These are phyloP conservation scores for Zoanthus sansibaricus DNA, from an alignment of 92 coral and sea anemone species.

Conservation along the genomic window DNA sequence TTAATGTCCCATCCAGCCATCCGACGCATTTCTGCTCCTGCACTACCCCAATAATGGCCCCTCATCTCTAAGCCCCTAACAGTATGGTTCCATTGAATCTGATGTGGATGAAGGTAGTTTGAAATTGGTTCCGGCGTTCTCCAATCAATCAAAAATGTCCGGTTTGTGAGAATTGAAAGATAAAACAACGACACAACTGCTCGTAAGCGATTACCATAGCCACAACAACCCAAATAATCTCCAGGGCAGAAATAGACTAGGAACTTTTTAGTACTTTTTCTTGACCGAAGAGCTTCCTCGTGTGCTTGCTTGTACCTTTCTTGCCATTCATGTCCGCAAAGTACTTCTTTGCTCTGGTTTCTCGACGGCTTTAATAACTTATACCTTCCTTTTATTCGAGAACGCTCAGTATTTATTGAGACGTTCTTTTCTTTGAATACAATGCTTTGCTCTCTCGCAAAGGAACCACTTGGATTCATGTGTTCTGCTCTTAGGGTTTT, in stretches of 20 bases:
- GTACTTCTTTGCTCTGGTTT: neutral
- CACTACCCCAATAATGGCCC: constrained; percentile 85
- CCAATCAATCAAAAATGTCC: constrained; percentile 92
- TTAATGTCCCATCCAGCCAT: constrained; percentile 80
- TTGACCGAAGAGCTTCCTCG: constrained; percentile 55
- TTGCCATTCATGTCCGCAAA: constrained; percentile 87
- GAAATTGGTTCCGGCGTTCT: constrained; percentile 87
- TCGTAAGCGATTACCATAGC: constrained; percentile 91
- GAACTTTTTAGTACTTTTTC: constrained; percentile 50
- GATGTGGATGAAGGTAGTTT: constrained; percentile 70
- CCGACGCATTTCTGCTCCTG: constrained; percentile 71
- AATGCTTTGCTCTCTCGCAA: neutral
- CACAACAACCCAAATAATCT: constrained; percentile 82
- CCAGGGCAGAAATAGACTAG: constrained; percentile 83
- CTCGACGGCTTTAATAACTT: neutral
- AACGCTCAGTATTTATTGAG: too few species aligned
- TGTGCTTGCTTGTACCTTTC: constrained; percentile 75
- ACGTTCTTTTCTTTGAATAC: neutral
- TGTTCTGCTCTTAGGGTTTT: neutral
- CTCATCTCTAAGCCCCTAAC: constrained; percentile 72
- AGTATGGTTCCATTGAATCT: constrained; percentile 89
- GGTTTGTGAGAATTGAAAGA: constrained; percentile 81
- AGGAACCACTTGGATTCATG: neutral
- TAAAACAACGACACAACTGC: constrained; percentile 81
- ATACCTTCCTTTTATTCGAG: neutral